These are phyloP conservation scores for Camponotus fellah DNA, from an alignment of 2,888 invertebrate genomes.

Conservation along the genomic window DNA sequence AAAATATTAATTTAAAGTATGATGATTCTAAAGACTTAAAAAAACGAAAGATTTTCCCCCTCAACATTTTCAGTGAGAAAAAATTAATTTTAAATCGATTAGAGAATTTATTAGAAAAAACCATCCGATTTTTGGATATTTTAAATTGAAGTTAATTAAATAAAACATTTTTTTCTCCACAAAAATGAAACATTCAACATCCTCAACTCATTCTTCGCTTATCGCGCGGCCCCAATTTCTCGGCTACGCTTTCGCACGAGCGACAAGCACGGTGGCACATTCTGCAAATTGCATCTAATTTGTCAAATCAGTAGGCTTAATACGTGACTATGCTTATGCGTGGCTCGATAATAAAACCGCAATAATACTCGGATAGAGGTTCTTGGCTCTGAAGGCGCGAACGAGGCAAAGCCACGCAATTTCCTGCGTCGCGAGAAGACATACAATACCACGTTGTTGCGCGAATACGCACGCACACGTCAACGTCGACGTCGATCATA, in stretches of 20 bases:
- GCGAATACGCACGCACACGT: conserved; percentile 35
- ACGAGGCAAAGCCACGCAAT: conserved; percentile 36
- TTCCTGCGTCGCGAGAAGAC: conserved; percentile 2
- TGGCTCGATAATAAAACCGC: conserved; percentile 34
- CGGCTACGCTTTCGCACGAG: neutral
- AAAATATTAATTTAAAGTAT: too few species aligned
- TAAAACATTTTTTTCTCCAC: neutral
- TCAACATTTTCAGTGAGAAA: too few species aligned
- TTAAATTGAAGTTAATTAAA: too few species aligned
- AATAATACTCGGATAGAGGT: conserved; percentile 1
- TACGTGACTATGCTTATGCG: conserved; percentile 5
- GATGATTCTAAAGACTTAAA: too few species aligned
- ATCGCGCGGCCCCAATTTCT: neutral
- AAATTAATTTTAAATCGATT: too few species aligned
- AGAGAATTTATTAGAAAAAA: too few species aligned
- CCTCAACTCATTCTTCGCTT: neutral
- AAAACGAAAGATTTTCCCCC: too few species aligned
- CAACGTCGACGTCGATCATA: conserved; percentile 33
- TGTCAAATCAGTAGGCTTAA: conserved; percentile 9
- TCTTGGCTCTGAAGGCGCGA: conserved; percentile 27
- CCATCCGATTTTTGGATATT: too few species aligned
- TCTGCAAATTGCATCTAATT: neutral
- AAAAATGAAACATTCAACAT: neutral
- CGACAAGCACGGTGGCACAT: neutral
- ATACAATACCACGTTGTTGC: neutral